Evolutionary conservation across 1,140 invertebrate genomes (phyloP), one percentile per base, ranked within the genome.

Genomic region (Ceratosolen fusciceps): DNA sequence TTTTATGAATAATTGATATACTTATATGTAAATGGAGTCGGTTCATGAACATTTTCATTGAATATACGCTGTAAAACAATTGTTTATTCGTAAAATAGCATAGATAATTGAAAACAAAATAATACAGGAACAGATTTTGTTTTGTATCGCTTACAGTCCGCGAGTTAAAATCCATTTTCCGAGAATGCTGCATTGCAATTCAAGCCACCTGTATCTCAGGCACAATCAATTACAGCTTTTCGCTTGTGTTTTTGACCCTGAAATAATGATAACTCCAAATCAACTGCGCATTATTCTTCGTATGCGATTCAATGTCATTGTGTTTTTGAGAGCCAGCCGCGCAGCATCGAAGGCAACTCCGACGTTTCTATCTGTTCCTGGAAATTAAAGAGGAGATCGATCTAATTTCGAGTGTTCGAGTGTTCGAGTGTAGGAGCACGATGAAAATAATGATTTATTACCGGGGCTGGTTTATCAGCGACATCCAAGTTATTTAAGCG

Each of bases 191-290:
- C 47, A 26, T 67, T 43, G 60, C 60, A 39, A 1, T 56, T 65
- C 49, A 52, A 58, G 77, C 49, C 71, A 74, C 71, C 70, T 79
- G 70, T 72, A 78, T 79, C 56, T 52, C 34, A 39, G 26, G 39
- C 43, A 26, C 43, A 34, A 54, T 19, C 19, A 37, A n/a, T 72
- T 77, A 29, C 75, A 31, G 16, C 62, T 37, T 54, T 72, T 73
- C 58, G 9, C 56, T 67, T 67, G 60, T 52, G 34, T 24, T 68
- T 74, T 68, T 79, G 77, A 74, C 77, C 77, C 56, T 79, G 77
- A 79, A 74, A 79, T 68, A 54, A 31, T 47, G 77, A 79, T 79
- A 74, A 74, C 47, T 16, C 54, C 21, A 14, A 65, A 39, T 72
- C 54, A 65, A 34, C 49, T 21, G n/a, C 14, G 37, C 24, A 70